Conservation (phyloP, 2,888 invertebrate genomes). For the Philonicus albiceps region DNA sequence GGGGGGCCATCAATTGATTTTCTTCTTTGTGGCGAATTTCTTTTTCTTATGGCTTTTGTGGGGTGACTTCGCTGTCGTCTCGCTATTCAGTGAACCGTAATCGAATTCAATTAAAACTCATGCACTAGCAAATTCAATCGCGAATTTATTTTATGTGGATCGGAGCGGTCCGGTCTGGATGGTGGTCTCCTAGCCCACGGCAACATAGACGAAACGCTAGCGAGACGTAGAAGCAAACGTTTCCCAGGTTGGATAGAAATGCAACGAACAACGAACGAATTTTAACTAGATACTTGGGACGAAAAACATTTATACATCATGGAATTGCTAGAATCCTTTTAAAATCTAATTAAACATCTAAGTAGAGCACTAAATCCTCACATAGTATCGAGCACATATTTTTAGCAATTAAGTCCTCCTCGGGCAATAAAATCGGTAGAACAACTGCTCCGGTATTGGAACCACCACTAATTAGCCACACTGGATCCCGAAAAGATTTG, state of each 20-base stretch:
- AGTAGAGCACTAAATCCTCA: slow-evolving; percentile 43
- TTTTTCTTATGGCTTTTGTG: neutral
- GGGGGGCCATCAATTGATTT: slow-evolving; percentile 38
- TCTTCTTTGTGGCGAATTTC: slow-evolving; percentile 28
- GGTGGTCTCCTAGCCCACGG: neutral
- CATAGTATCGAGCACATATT: slow-evolving; percentile 45
- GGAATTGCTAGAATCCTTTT: neutral
- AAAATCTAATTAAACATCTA: slow-evolving; percentile 43
- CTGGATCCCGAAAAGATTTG: neutral
- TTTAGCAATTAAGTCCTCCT: slow-evolving; percentile 23
- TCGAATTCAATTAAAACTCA: slow-evolving; percentile 13
- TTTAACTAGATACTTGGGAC: slow-evolving; percentile 1
- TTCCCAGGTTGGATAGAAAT: slow-evolving; percentile 2
- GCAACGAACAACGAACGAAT: slow-evolving; percentile 22
- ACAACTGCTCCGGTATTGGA: slow-evolving; percentile 12
- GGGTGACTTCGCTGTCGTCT: neutral
- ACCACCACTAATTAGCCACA: slow-evolving; percentile 29
- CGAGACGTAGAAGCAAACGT: slow-evolving; percentile 16
- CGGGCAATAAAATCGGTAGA: slow-evolving; percentile 6
- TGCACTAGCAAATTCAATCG: slow-evolving; percentile 4
- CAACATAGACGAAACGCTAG: neutral
- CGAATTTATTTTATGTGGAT: neutral
- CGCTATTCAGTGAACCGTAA: neutral
- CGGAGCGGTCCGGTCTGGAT: neutral
- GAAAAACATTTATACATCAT: slow-evolving; percentile 34